Base-by-base conservation (phyloP, 1,140 invertebrate species). In the Drosophila pallidifrons region DNA sequence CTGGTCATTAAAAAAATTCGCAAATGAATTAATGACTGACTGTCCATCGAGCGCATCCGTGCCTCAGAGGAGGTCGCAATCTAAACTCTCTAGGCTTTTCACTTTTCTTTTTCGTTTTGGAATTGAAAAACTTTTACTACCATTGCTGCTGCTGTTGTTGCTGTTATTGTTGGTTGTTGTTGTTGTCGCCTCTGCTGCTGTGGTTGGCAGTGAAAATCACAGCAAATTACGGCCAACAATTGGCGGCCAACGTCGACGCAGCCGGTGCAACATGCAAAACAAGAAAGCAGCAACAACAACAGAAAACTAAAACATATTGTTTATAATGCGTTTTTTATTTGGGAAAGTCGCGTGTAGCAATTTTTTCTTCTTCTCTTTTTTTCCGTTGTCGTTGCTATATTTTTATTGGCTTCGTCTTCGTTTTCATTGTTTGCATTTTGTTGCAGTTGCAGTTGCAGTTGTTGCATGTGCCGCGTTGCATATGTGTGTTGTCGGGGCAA, bases 241-340 rank as follows among this genome's bases (percentile, higher is more conserved):
- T 75, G 78, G 59, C 61, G 65, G 60, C 67, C 67, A 70, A 30
- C 67, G 16, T 30, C 38, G 35, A 32, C 25, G 59, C 25, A 75
- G 77, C 72, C 78, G 78, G 57, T 83, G 81, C 82, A 83, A 81
- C 81, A 83, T 83, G 81, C 81, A 83, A 83, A 83, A 81, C 81
- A 83, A 85, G 77, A 83, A 83, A 85, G 73, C 83, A 88, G 68
- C 57, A 25, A 15, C 38, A 60, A 20, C 49, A 52, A 25, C 35
- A 67, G 30, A 16, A 59, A 77, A 85, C 49, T 71, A 69, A 77
- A 82, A 88, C 77, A 88, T 88, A 87, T 87, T 87, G 83, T 88
- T 87, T 88, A 87, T 87, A 89, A 88, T 88, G 85, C 83, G 83
- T 88, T 89, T 75, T 82, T 83, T 89, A 83, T 88, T 88, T 89